Evolutionary conservation across 2,113 vertebrate species (phyloP).

Genomic region (Grallaria varia): DNA sequence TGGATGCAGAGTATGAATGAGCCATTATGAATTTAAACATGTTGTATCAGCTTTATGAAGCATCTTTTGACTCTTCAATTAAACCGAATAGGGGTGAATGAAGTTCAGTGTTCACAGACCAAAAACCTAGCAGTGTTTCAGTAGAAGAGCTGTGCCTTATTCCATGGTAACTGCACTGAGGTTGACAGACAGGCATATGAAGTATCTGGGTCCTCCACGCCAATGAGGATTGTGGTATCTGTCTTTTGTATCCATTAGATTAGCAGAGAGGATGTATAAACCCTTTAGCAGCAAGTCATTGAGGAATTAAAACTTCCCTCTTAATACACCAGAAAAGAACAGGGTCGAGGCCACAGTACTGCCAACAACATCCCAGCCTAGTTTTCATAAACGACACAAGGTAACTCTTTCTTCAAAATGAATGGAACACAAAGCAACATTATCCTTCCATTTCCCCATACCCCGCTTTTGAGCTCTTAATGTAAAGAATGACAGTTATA

Average conservation of each 20-base stretch:
- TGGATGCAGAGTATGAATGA: not conserved
- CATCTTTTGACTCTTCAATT: not conserved
- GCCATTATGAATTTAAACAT: not conserved
- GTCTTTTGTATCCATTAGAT: not conserved
- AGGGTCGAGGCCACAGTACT: not conserved
- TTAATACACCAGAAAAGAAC: not conserved
- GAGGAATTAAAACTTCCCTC: not conserved
- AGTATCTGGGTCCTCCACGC: not conserved
- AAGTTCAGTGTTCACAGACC: not conserved
- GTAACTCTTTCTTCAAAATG: not conserved
- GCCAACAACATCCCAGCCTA: not conserved
- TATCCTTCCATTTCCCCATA: not conserved
- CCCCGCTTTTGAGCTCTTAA: not conserved
- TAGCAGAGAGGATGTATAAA: not conserved
- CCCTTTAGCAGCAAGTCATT: not conserved
- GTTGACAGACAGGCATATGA: not conserved
- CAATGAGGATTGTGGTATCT: not conserved
- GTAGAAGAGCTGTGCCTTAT: not conserved
- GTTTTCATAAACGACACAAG: not conserved
- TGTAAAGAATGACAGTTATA: not conserved
- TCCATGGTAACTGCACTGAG: not conserved
- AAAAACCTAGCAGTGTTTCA: not conserved
- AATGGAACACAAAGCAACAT: not conserved
- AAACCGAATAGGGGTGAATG: not conserved
- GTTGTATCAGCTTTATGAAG: not conserved